Evolutionary conservation across 2,113 vertebrate species (phyloP).

Genomic region (Solea senegalensis): DNA sequence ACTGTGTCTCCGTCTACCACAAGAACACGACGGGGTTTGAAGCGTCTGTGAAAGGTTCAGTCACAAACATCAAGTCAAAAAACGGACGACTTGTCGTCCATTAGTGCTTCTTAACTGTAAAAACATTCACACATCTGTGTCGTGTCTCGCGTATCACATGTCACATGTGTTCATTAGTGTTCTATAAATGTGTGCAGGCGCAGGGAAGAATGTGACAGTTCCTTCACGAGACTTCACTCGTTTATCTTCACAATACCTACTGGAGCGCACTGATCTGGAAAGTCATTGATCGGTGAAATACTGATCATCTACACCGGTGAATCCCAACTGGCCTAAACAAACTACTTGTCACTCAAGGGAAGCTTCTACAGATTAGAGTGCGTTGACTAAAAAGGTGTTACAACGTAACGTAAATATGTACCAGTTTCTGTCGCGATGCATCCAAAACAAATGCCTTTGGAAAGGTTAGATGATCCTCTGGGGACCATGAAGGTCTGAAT

Average conservation of each 20-base stretch:
- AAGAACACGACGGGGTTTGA: conserved; percentile 35
- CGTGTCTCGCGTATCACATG: background rate
- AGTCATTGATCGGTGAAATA: conserved; percentile 13
- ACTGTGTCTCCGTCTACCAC: conserved; percentile 12
- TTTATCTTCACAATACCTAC: conserved; percentile 9
- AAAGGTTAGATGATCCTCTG: background rate
- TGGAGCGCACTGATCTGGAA: conserved; percentile 13
- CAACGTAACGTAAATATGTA: too few relatives aligned
- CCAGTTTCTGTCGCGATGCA: too few relatives aligned
- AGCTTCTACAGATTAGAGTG: background rate
- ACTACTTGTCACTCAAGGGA: too few relatives aligned
- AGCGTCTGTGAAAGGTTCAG: conserved; percentile 39
- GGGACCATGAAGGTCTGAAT: background rate
- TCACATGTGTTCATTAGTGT: conserved; percentile 19
- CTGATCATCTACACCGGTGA: conserved; percentile 3
- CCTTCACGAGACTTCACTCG: background rate
- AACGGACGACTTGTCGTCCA: too few relatives aligned
- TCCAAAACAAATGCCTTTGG: too few relatives aligned
- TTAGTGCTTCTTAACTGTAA: too few relatives aligned
- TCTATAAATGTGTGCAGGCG: background rate
- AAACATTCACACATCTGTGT: conserved; percentile 1
- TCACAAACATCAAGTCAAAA: too few relatives aligned
- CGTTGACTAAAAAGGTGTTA: too few relatives aligned
- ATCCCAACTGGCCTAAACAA: background rate
- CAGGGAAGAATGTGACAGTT: conserved; percentile 22